Conservation (phyloP, 2,888 invertebrate genomes). For the Psylliodes chrysocephalus region DNA sequence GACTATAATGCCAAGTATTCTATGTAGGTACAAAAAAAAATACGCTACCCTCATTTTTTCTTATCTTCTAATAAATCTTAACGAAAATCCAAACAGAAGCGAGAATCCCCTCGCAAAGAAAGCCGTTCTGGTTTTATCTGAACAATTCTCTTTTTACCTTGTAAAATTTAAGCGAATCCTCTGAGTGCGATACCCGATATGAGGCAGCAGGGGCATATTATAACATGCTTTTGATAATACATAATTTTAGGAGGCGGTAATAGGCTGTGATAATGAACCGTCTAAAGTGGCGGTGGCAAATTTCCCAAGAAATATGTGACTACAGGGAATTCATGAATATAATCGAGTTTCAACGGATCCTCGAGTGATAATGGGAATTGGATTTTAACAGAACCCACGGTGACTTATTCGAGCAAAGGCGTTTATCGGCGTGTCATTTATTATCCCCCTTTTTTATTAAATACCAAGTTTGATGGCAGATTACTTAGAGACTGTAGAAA, state of each 20-base stretch:
- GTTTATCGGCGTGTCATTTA: too few species aligned
- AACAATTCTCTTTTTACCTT: neutral
- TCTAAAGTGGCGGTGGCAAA: slow-evolving; percentile 11
- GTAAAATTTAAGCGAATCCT: slow-evolving; percentile 2
- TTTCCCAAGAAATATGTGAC: slow-evolving; percentile 15
- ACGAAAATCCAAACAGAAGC: neutral
- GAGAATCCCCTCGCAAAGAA: neutral
- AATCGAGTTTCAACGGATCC: slow-evolving; percentile 7
- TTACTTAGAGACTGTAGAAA: too few species aligned
- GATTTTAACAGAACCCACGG: neutral
- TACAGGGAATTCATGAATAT: slow-evolving; percentile 1
- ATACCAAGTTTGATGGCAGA: too few species aligned
- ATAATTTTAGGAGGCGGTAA: slow-evolving; percentile 12
- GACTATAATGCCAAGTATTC: too few species aligned
- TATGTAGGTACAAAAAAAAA: too few species aligned
- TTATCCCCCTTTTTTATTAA: too few species aligned
- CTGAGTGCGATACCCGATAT: neutral
- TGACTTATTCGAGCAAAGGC: too few species aligned
- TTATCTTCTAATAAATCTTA: slow-evolving; percentile 2
- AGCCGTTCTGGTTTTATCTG: neutral
- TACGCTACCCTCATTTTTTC: slow-evolving; percentile 1
- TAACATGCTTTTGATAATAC: slow-evolving; percentile 19
- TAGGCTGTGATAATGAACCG: slow-evolving; percentile 12
- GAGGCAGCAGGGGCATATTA: neutral
- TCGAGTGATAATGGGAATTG: neutral